Conservation (phyloP, 1,140 invertebrate species). For the Potamilus streckersoni region DNA sequence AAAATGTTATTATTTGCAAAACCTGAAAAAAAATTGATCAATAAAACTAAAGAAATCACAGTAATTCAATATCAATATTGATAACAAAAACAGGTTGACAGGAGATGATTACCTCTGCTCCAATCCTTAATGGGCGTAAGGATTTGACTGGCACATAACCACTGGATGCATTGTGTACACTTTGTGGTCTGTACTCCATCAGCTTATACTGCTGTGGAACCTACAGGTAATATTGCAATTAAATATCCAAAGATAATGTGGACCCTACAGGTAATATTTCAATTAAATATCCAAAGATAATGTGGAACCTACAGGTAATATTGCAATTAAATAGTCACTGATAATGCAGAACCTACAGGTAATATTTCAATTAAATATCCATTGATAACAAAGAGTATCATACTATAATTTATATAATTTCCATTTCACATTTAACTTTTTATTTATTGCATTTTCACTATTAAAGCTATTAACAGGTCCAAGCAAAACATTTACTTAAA, state of each 20-base stretch:
- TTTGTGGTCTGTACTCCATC: conserved; percentile 49
- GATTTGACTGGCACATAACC: conserved; percentile 56
- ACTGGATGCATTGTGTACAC: conserved; percentile 48
- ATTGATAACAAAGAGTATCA: background rate
- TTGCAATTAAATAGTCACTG: background rate
- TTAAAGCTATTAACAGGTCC: too few species aligned
- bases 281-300: too few species aligned
- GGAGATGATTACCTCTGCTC: conserved; percentile 57
- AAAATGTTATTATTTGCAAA: too few species aligned
- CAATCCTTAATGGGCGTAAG: conserved; percentile 52
- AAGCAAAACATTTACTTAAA: too few species aligned
- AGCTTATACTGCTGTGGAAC: conserved; percentile 62
- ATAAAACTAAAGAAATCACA: too few species aligned
- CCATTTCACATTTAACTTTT: too few species aligned
- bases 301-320: too few species aligned
- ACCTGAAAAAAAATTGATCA: too few species aligned
- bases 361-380: background rate
- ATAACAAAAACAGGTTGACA: background rate
- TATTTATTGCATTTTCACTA: too few species aligned
- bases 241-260: background rate
- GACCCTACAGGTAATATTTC: background rate
- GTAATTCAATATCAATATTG: too few species aligned
- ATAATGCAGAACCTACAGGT: conserved; percentile 54
- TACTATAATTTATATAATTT: too few species aligned
- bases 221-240: conserved; percentile 29